Evolutionary conservation across 1,140 invertebrate genomes (phyloP), one percentile per base, ranked within the genome.

Genomic region (Bombus pyrosoma): DNA sequence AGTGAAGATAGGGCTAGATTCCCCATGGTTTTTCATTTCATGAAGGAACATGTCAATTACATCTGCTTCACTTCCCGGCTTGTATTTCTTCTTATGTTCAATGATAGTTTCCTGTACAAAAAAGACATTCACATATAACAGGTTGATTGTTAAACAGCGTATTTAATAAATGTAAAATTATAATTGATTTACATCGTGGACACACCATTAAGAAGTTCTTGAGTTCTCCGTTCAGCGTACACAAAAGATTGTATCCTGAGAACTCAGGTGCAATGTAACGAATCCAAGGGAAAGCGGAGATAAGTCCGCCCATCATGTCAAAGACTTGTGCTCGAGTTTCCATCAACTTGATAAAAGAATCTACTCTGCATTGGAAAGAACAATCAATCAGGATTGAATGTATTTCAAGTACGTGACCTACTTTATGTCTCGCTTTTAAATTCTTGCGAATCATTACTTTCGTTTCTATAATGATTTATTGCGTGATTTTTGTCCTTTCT

Each of bases 41-140:
- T 96, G 94, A 8, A 98, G 95, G 92, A 97, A 98, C 57, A 97
- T 96, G 91, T 98, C 98, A 71, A 98, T 97, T 43, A 98, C 96
- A 91, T 98, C 98, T 32, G 95, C 93, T 47, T 95, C 95, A 53
- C 94, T 94, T 43, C 94, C 93, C 43, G 95, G 76, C 32, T 95
- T 91, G 71, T 96, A 96, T 3, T 93, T 95, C 57, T 92, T 89
- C 72, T 96, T 95, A 86, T 97, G 97, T 37, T 97, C 96, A 3
- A 95, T 92, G 53, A 98, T 97, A 25, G 95, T 95, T 76, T 96
- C 94, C 96, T 96, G 91, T 78, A 94, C 90, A 64, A 82, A 28
- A 34, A 53, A 72, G 6, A 57, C 25, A 39, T 69, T 10, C 25
- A 13, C 10, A 10, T 39, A 28, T 69, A 28, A 39, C 5, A 13